Evolutionary conservation across 2,113 vertebrate genomes (phyloP).

Genomic region (Hippocampus mohnikei): DNA sequence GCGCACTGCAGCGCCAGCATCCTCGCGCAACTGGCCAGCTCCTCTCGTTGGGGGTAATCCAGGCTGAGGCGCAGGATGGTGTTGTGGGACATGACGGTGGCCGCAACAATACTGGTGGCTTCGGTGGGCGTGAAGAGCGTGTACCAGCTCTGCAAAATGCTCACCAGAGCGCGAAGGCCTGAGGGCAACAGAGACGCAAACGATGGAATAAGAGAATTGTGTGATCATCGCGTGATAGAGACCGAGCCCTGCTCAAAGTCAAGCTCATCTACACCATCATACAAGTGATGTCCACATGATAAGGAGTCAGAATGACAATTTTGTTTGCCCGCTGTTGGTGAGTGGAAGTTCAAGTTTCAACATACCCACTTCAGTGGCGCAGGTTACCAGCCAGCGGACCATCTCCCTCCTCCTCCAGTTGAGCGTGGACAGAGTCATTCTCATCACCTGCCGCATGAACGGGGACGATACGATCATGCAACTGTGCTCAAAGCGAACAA

Average conservation of each 20-base stretch:
- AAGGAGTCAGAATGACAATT: neutral
- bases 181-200: conserved; percentile 2
- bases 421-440: conserved; percentile 96
- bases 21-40: conserved; percentile 92
- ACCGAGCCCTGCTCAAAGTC: neutral
- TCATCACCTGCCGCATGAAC: conserved; percentile 82
- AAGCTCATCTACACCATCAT: neutral
- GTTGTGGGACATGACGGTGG: conserved; percentile 95
- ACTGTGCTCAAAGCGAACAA: neutral
- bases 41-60: conserved; percentile 93
- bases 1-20: conserved; percentile 94
- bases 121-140: conserved; percentile 96
- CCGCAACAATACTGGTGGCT: conserved; percentile 95
- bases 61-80: conserved; percentile 93
- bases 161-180: conserved; percentile 91
- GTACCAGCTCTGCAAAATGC: conserved; percentile 98
- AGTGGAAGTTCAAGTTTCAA: conserved; percentile 24
- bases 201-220: neutral
- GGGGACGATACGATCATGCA: neutral
- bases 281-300: neutral
- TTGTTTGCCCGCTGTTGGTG: neutral
- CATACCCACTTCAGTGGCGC: conserved; percentile 97
- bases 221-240: neutral
- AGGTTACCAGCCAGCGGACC: conserved; percentile 98
- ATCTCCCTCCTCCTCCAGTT: conserved; percentile 98